A percentile compares a stretch with the other conserved stretches of the same genome.
These are phyloP conservation scores for Philhelius pedissequus DNA, from an alignment of 2,888 invertebrate species.

Conservation along the genomic window DNA sequence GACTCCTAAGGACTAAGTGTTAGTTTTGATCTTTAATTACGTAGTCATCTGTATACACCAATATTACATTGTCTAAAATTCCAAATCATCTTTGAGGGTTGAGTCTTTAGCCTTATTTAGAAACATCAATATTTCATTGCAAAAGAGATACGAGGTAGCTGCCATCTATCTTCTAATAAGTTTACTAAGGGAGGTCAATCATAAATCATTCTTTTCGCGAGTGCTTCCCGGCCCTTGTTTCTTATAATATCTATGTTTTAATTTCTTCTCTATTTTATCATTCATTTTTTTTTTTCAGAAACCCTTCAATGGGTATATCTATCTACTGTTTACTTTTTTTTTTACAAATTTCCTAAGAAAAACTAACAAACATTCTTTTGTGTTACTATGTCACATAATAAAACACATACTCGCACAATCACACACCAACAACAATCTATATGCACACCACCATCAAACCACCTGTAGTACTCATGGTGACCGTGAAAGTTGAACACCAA, in stretches of 20 bases:
- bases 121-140: neutral
- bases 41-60: too few species aligned
- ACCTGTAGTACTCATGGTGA: constrained; percentile 63
- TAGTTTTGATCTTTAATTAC: too few species aligned
- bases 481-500: constrained; percentile 48
- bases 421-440: neutral
- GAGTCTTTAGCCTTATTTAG: too few species aligned
- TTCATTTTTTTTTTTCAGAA: neutral
- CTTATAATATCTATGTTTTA: neutral
- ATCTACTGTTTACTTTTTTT: neutral
- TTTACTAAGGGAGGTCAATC: neutral
- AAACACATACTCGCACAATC: constrained; percentile 2
- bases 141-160: neutral
- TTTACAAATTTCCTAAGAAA: neutral
- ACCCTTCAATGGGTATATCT: neutral
- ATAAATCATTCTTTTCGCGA: neutral
- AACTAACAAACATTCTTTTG: neutral
- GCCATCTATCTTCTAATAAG: neutral
- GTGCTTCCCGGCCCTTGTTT: too few species aligned
- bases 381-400: neutral
- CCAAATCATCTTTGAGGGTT: too few species aligned
- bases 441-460: constrained; percentile 55
- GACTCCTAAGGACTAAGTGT: too few species aligned
- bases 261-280: neutral
- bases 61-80: too few species aligned